These are phyloP conservation scores for Ciconia nigra DNA, from an alignment of 2,797 vertebrate species.

Conservation along the genomic window DNA sequence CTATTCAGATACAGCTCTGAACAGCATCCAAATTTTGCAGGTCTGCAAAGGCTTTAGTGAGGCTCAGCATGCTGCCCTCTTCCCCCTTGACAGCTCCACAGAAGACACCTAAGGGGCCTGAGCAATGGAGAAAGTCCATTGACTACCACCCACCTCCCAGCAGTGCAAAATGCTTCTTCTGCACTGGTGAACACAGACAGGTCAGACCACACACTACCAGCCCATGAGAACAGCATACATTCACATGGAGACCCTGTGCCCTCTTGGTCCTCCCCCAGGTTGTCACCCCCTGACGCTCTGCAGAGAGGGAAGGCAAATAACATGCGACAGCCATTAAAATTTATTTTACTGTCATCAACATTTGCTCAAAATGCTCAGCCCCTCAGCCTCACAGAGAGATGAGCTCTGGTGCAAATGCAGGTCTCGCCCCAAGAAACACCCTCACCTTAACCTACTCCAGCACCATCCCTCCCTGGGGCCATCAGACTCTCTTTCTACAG, in stretches of 20 bases:
- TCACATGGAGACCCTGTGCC: not conserved
- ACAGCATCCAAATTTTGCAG: not conserved
- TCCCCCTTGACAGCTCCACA: not conserved
- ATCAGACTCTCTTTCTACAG: too few relatives aligned
- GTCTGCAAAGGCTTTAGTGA: not conserved
- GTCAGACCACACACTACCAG: not conserved
- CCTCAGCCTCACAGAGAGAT: not conserved
- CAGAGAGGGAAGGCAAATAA: not conserved
- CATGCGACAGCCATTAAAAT: accelerated
- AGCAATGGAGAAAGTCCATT: not conserved
- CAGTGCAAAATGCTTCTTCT: not conserved
- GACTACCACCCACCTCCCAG: not conserved
- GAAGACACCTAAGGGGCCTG: not conserved
- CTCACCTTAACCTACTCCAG: not conserved
- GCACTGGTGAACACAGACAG: not conserved
- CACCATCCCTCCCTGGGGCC: not conserved
- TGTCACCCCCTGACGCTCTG: not conserved
- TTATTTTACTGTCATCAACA: not conserved
- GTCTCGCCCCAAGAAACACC: not conserved
- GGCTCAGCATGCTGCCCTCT: not conserved
- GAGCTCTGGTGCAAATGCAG: not conserved
- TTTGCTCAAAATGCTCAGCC: not conserved
- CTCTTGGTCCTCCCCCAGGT: not conserved
- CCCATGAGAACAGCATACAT: not conserved
- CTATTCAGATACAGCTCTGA: not conserved